A percentile compares a stretch with the other conserved stretches of the same genome.
Evolutionary conservation across 2,888 invertebrate genomes (phyloP).

Genomic region (Drosophila meridionalis): DNA sequence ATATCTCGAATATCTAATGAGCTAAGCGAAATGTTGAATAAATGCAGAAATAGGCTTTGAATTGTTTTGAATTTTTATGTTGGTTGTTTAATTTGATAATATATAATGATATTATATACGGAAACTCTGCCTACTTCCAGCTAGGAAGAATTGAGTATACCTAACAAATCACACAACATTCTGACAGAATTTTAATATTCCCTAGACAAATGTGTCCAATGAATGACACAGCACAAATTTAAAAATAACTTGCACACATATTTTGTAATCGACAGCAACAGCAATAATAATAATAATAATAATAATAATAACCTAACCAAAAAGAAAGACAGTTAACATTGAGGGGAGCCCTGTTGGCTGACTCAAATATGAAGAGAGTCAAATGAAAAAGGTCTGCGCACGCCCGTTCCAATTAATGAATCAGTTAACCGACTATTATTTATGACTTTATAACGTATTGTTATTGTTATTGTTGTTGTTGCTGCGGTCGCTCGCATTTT

Average conservation of each 20-base stretch:
- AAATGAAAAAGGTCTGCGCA: constrained; percentile 28
- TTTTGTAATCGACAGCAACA: constrained; percentile 75
- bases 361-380: constrained; percentile 17
- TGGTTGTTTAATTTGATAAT: background rate
- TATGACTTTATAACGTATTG: constrained; percentile 17
- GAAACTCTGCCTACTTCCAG: background rate
- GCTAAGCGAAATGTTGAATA: background rate
- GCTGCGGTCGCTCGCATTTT: constrained; percentile 46
- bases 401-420: constrained; percentile 67
- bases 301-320: background rate
- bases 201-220: constrained; percentile 21
- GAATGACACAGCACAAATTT: constrained; percentile 56
- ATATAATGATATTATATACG: background rate
- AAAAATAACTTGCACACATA: constrained; percentile 40
- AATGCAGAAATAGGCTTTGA: background rate
- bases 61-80: background rate
- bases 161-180: background rate
- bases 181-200: constrained; percentile 9
- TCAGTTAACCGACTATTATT: constrained; percentile 69
- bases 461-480: constrained; percentile 22
- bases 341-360: constrained; percentile 31
- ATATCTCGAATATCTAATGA: background rate
- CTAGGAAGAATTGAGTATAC: background rate
- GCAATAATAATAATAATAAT: constrained; percentile 15
- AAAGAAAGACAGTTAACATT: constrained; percentile 62